These are phyloP conservation scores for Julus scandinavius DNA, from an alignment of 2,888 invertebrate species.

Conservation along the genomic window DNA sequence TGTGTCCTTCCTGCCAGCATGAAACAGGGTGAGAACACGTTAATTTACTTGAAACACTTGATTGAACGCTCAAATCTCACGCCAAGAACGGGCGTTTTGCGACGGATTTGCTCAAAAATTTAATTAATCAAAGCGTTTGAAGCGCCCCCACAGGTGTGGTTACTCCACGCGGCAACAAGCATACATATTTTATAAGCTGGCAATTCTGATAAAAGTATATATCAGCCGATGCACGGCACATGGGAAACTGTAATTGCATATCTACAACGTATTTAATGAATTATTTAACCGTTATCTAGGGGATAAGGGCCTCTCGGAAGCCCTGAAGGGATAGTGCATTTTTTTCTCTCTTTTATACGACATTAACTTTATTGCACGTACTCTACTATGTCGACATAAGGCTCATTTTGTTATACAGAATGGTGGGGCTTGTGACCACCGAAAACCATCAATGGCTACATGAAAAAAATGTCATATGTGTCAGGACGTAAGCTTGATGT, in stretches of 20 bases:
- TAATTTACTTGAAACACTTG: background rate
- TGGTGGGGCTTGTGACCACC: too few relatives aligned
- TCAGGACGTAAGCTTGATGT: too few relatives aligned
- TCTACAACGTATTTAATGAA: conserved; percentile 33
- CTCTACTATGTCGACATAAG: background rate
- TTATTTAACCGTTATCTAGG: background rate
- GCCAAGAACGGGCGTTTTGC: background rate
- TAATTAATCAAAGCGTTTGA: background rate
- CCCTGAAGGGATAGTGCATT: background rate
- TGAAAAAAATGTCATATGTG: too few relatives aligned
- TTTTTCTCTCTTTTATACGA: background rate
- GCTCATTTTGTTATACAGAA: too few relatives aligned
- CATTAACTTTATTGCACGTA: background rate
- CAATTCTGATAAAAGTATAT: conserved; percentile 8
- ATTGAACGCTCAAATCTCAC: background rate
- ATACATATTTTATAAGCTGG: conserved; percentile 12
- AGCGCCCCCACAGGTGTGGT: conserved; percentile 33
- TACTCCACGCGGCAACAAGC: background rate
- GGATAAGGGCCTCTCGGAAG: background rate
- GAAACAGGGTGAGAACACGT: conserved; percentile 19
- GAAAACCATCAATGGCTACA: too few relatives aligned
- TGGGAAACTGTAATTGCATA: conserved; percentile 22
- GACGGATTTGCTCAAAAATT: background rate
- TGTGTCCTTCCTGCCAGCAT: conserved; percentile 39
- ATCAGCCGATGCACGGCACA: conserved; percentile 25